A percentile compares a stretch with the other conserved stretches of the same genome.
These are phyloP conservation scores for Ahaetulla prasina DNA, from an alignment of 2,113 vertebrate species.

Conservation along the genomic window DNA sequence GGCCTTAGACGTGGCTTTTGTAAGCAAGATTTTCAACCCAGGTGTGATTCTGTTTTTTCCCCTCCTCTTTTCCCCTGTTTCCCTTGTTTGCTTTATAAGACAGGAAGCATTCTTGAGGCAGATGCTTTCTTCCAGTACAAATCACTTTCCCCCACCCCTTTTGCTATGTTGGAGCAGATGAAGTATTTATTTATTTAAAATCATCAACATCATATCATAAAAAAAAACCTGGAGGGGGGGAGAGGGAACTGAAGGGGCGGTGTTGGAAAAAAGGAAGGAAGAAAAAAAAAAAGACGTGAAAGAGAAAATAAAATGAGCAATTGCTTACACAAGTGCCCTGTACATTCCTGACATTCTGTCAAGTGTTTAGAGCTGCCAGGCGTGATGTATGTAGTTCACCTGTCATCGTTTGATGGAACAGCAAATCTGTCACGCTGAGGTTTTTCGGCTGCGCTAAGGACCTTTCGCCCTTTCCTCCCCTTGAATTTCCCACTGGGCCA, in stretches of 20 bases:
- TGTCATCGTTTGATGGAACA: conserved; percentile 77
- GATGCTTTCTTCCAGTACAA: conserved; percentile 39
- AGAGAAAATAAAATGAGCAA: conserved; percentile 71
- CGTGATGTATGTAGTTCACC: conserved; percentile 74
- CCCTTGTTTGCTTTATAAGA: conserved; percentile 53
- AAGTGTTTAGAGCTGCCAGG: conserved; percentile 61
- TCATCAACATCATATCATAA: conserved; percentile 13
- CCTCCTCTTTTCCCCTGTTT: not conserved
- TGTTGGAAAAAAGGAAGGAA: not conserved
- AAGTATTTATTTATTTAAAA: conserved; percentile 42
- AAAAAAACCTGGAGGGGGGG: not conserved
- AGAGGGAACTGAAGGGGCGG: not conserved
- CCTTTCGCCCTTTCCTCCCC: conserved; percentile 69
- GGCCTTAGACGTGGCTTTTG: conserved; percentile 64
- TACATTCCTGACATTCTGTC: conserved; percentile 70
- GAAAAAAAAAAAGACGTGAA: not conserved
- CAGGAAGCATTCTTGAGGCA: conserved; percentile 55
- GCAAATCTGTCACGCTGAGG: conserved; percentile 71
- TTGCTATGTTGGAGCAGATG: conserved; percentile 45
- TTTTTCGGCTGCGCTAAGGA: conserved; percentile 51
- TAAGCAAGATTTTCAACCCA: conserved; percentile 71
- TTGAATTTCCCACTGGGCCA: conserved; percentile 65
- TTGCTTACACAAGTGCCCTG: conserved; percentile 56
- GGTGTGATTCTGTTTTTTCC: conserved; percentile 74
- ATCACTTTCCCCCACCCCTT: conserved; percentile 47